A percentile compares a stretch with the other conserved stretches of the same genome.
phyloP scores from a whole-genome alignment of 1,140 invertebrate genomes.

The Drosophila saltans region DNA sequence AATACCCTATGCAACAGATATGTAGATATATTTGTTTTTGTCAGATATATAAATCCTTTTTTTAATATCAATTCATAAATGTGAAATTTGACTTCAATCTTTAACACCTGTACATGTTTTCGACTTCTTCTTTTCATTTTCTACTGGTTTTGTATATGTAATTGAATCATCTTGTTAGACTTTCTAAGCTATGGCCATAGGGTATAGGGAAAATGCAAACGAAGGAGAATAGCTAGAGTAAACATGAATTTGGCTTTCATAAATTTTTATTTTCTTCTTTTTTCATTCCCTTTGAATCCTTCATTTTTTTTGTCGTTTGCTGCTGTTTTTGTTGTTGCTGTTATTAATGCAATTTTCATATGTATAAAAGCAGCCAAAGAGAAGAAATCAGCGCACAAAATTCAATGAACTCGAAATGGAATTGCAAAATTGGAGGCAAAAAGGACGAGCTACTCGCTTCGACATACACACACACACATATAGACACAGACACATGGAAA shows the following conservation, averaged over 20 bases:
- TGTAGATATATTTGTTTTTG: no score
- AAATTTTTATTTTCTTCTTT: slow-evolving; percentile 52
- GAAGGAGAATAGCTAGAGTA: not conserved
- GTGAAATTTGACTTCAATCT: no score
- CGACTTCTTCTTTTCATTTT: no score
- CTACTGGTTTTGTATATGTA: no score
- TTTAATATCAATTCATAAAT: no score
- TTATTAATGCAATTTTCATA: slow-evolving; percentile 63
- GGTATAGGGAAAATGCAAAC: slow-evolving; percentile 9
- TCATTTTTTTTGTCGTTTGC: not conserved
- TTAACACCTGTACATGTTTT: no score
- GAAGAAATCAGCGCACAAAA: slow-evolving; percentile 71
- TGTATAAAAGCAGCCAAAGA: slow-evolving; percentile 41
- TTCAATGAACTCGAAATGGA: slow-evolving; percentile 80
- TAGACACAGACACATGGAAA: not conserved
- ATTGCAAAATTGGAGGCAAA: slow-evolving; percentile 37
- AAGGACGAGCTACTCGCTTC: slow-evolving; percentile 16
- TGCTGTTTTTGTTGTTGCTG: slow-evolving; percentile 15
- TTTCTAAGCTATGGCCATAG: not conserved
- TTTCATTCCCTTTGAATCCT: not conserved
- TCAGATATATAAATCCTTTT: no score
- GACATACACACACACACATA: slow-evolving; percentile 6
- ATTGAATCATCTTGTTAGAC: not conserved
- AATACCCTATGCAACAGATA: not conserved
- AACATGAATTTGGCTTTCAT: slow-evolving; percentile 57